A percentile compares a stretch with the other conserved stretches of the same genome.
Conservation (phyloP, 2,888 invertebrate species). For the Emmelina monodactyla region DNA sequence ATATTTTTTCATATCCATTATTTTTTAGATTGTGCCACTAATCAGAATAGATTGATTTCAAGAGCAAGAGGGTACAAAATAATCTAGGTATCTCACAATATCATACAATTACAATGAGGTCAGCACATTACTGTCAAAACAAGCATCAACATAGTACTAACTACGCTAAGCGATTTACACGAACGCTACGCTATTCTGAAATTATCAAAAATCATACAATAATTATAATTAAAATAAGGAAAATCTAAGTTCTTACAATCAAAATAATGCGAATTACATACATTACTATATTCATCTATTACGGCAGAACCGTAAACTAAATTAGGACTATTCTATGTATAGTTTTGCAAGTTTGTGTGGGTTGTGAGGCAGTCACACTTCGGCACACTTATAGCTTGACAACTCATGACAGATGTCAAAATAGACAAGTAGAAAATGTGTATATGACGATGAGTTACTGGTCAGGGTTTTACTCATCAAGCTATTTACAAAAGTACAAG, state of each 20-base stretch:
- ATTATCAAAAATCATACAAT: not conserved
- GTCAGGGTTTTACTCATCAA: too few relatives aligned
- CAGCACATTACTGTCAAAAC: conserved; percentile 24
- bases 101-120: conserved; percentile 23
- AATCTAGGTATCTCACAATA: too few relatives aligned
- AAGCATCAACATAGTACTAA: conserved; percentile 21
- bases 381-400: too few relatives aligned
- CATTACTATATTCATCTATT: conserved; percentile 20
- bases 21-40: conserved; percentile 44
- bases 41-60: conserved; percentile 10
- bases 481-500: too few relatives aligned
- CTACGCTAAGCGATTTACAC: conserved; percentile 38
- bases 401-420: too few relatives aligned
- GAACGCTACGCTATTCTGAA: conserved; percentile 12
- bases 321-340: conserved; percentile 4
- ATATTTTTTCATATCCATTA: conserved; percentile 33
- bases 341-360: conserved; percentile 4
- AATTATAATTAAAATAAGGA: conserved; percentile 20
- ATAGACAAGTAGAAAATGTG: too few relatives aligned
- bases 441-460: too few relatives aligned
- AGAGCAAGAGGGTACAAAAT: conserved; percentile 7
- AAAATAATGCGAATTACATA: conserved; percentile 24
- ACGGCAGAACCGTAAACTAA: conserved; percentile 21
- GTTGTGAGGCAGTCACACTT: conserved; percentile 1
- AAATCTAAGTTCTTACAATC: conserved; percentile 21